These are phyloP conservation scores for Aspidiotus destructor DNA, from an alignment of 2,888 invertebrate species.

Conservation along the genomic window DNA sequence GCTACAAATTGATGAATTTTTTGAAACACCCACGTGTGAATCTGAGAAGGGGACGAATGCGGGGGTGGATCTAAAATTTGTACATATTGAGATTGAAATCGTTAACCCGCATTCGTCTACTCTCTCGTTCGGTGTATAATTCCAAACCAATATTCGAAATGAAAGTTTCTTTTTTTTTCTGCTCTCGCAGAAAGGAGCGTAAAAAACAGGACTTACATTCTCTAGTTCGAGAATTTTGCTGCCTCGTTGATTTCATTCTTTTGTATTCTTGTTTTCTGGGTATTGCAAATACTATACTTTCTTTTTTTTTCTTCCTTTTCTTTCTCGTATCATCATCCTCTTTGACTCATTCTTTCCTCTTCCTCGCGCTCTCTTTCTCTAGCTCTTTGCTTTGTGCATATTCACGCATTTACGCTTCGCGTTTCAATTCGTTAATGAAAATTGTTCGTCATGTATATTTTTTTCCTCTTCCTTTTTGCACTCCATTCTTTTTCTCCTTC, in stretches of 20 bases:
- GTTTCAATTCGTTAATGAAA: constrained; percentile 23
- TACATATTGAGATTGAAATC: constrained; percentile 20
- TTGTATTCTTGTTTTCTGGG: constrained; percentile 19
- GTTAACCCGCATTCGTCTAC: constrained; percentile 13
- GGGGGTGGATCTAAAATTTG: no score
- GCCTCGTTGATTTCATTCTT: constrained; percentile 27
- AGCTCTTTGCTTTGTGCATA: constrained; percentile 7
- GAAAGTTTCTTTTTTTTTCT: constrained; percentile 12
- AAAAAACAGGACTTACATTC: no score
- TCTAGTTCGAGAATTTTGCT: constrained; percentile 17
- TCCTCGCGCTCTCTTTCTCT: not conserved
- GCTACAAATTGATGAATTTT: no score
- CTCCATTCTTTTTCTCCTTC: not conserved
- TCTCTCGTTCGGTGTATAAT: constrained; percentile 10
- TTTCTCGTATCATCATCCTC: not conserved
- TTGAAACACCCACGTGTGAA: no score
- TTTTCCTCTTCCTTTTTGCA: no score
- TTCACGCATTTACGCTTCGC: constrained; percentile 25
- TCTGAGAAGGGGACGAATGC: no score
- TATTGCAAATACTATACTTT: constrained; percentile 2
- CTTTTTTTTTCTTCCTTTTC: constrained; percentile 3
- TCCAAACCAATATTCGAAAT: constrained; percentile 29
- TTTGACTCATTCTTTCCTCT: no score
- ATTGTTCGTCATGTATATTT: not conserved
- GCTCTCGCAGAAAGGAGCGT: no score